Evolutionary conservation across 1,140 invertebrate genomes (phyloP).

Genomic region (Drosophila sp.): DNA sequence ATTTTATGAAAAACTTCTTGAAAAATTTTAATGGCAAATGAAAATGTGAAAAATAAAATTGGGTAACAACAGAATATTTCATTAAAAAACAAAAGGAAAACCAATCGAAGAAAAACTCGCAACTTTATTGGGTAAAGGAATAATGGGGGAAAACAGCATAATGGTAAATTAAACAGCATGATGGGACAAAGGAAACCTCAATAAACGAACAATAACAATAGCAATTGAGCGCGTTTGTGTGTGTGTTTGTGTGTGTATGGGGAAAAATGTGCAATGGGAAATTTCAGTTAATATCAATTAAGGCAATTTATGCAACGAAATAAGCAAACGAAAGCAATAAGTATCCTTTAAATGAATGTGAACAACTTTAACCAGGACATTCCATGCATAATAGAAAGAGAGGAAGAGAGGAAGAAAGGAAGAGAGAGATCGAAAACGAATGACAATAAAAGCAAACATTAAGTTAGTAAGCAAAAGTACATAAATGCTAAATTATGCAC

Average conservation of each 20-base stretch:
- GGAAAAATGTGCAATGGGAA: background rate
- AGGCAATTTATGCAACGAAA: constrained; percentile 7
- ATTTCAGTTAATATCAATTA: constrained; percentile 10
- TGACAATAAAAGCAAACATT: constrained; percentile 68
- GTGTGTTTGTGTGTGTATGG: too few species aligned
- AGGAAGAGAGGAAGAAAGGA: too few species aligned
- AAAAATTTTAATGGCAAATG: constrained; percentile 59
- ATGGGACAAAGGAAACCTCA: background rate
- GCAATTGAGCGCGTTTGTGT: too few species aligned
- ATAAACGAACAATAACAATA: background rate
- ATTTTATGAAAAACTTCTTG: constrained; percentile 61
- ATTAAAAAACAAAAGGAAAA: constrained; percentile 51
- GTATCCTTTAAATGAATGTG: background rate
- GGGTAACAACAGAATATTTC: constrained; percentile 51
- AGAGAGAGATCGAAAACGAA: constrained; percentile 35
- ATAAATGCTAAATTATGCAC: constrained; percentile 54
- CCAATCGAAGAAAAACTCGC: constrained; percentile 13
- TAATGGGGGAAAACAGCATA: background rate
- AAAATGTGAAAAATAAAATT: constrained; percentile 61
- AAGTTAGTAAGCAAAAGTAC: constrained; percentile 65
- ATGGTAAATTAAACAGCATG: background rate
- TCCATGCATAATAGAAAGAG: constrained; percentile 21
- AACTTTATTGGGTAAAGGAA: background rate
- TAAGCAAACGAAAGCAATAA: background rate
- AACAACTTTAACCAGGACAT: constrained; percentile 6